Evolutionary conservation across 2,797 vertebrate species (phyloP).

Genomic region (Gadopsis marmoratus): DNA sequence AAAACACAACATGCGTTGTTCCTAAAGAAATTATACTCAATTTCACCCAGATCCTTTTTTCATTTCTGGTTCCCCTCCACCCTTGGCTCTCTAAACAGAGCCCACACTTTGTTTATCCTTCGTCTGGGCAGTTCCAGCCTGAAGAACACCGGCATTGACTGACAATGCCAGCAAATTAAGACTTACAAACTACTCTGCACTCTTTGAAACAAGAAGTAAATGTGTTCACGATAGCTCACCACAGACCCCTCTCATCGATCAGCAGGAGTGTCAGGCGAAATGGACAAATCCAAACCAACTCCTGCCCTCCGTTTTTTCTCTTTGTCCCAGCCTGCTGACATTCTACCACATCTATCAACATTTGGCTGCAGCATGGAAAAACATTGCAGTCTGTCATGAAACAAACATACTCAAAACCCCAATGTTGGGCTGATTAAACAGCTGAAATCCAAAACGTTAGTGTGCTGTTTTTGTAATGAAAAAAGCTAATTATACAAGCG

Average conservation of each 20-base stretch:
- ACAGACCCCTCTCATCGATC: constrained; percentile 64
- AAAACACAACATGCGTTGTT: constrained; percentile 60
- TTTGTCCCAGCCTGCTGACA: constrained; percentile 26
- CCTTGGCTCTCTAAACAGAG: constrained; percentile 56
- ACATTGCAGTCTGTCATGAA: constrained; percentile 1
- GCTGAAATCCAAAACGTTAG: constrained; percentile 47
- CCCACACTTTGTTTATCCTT: constrained; percentile 65
- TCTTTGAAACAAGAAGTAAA: constrained; percentile 65
- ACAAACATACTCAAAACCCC: constrained; percentile 7
- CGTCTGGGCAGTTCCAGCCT: constrained; percentile 47
- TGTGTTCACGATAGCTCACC: constrained; percentile 58
- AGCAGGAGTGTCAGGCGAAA: constrained; percentile 44
- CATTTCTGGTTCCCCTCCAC: constrained; percentile 51
- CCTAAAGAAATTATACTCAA: constrained; percentile 35
- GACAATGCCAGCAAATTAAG: constrained; percentile 76
- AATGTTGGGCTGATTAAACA: constrained; percentile 38
- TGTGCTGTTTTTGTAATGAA: constrained; percentile 23
- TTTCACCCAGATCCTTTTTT: constrained; percentile 45
- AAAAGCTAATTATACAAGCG: constrained; percentile 21
- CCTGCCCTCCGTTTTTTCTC: constrained; percentile 33
- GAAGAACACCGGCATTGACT: constrained; percentile 60
- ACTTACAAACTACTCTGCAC: constrained; percentile 61
- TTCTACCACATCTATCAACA: constrained; percentile 45
- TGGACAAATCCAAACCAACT: constrained; percentile 47
- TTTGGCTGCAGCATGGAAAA: constrained; percentile 26